A percentile compares a stretch with the other conserved stretches of the same genome.
Conservation (phyloP, 2,113 vertebrate genomes). For the Pomatostomus ruficeps region DNA sequence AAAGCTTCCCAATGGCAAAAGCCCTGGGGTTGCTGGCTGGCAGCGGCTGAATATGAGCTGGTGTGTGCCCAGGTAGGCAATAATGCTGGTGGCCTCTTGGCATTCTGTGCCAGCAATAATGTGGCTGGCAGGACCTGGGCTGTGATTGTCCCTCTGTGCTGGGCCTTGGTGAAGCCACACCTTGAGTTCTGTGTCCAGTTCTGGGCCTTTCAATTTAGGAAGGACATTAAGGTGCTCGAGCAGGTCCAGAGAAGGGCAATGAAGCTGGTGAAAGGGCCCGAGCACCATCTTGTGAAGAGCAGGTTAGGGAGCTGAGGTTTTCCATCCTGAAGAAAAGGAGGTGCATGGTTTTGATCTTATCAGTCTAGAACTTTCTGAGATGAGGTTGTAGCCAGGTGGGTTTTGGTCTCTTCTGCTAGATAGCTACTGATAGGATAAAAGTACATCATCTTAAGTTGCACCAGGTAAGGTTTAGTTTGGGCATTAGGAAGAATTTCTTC, state of each 20-base stretch:
- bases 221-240: not conserved
- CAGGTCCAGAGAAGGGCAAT: not conserved
- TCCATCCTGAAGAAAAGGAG: not conserved
- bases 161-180: accelerated
- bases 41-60: accelerated
- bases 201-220: not conserved
- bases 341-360: not conserved
- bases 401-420: not conserved
- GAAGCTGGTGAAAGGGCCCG: not conserved
- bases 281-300: not conserved
- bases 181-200: not conserved
- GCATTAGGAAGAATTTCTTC: not conserved
- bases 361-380: not conserved
- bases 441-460: accelerated
- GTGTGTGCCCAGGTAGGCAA: accelerated
- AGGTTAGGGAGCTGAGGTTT: not conserved
- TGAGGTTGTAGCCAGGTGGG: not conserved
- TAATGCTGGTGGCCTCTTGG: accelerated
- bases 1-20: accelerated
- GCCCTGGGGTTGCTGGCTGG: accelerated
- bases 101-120: not conserved
- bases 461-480: not conserved
- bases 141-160: not conserved
- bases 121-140: not conserved
- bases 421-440: not conserved